These are phyloP conservation scores for Chrysocyon brachyurus DNA, from an alignment of 2,797 vertebrate genomes.

Conservation along the genomic window DNA sequence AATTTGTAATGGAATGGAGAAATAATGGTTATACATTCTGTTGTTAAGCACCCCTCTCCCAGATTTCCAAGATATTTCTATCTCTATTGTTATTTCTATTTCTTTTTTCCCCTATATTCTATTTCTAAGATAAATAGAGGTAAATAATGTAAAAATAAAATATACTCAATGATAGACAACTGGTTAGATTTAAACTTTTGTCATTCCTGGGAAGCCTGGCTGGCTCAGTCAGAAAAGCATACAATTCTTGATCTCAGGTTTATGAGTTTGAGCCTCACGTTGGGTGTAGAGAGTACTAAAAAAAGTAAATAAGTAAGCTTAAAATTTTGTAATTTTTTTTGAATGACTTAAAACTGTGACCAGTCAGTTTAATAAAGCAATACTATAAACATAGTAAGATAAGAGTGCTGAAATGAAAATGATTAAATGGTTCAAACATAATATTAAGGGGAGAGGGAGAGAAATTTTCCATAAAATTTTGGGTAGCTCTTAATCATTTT, in stretches of 20 bases:
- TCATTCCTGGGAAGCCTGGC: background rate
- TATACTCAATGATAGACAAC: background rate
- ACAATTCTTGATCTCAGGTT: background rate
- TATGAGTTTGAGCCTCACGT: background rate
- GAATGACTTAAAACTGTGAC: background rate
- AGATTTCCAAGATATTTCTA: background rate
- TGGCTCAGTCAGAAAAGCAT: background rate
- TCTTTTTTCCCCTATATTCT: background rate
- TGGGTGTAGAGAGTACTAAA: background rate
- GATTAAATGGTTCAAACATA: background rate
- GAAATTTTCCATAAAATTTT: background rate
- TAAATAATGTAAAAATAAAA: background rate
- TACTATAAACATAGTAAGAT: background rate
- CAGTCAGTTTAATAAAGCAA: background rate
- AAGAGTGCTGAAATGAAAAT: background rate
- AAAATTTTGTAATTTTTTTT: background rate
- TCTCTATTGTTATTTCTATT: background rate
- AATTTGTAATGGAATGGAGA: background rate
- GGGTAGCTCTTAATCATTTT: background rate
- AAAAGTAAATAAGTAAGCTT: background rate
- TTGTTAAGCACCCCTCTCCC: background rate
- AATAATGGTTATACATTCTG: background rate
- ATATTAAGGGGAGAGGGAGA: background rate
- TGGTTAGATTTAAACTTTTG: background rate
- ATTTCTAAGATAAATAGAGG: background rate